Evolutionary conservation across 2,888 invertebrate species (phyloP).

Genomic region (Erannis defoliaria): DNA sequence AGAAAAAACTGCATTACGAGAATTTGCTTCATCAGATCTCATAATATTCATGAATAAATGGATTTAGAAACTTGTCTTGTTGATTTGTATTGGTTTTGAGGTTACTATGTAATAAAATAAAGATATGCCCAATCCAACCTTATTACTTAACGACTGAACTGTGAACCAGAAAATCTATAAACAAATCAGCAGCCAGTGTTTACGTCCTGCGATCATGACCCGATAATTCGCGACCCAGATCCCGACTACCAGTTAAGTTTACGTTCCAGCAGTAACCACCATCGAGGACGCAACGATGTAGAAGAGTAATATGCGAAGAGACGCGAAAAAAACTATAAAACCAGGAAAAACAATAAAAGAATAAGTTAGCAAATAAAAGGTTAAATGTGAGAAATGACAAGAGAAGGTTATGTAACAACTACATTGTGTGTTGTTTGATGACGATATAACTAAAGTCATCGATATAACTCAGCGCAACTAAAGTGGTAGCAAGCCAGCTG

Average conservation of each 20-base stretch:
- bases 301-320: constrained; percentile 11
- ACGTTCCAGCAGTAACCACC: constrained; percentile 20
- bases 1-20: too few relatives aligned
- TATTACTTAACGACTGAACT: not conserved
- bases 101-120: not conserved
- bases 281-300: not conserved
- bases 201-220: constrained; percentile 40
- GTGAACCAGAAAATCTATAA: constrained; percentile 13
- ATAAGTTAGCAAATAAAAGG: too few relatives aligned
- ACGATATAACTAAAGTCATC: too few relatives aligned
- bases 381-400: too few relatives aligned
- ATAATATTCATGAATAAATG: not conserved
- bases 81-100: not conserved
- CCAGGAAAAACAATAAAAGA: too few relatives aligned
- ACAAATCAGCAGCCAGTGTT: constrained; percentile 30
- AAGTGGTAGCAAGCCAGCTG: too few relatives aligned
- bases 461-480: too few relatives aligned
- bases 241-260: constrained; percentile 27
- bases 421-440: too few relatives aligned
- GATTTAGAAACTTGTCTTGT: not conserved
- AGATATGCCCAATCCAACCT: not conserved
- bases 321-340: too few relatives aligned
- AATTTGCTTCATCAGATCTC: not conserved
- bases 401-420: too few relatives aligned
- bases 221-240: constrained; percentile 35